Conservation (phyloP, 2,888 invertebrate genomes). For the Muscina levida region DNA sequence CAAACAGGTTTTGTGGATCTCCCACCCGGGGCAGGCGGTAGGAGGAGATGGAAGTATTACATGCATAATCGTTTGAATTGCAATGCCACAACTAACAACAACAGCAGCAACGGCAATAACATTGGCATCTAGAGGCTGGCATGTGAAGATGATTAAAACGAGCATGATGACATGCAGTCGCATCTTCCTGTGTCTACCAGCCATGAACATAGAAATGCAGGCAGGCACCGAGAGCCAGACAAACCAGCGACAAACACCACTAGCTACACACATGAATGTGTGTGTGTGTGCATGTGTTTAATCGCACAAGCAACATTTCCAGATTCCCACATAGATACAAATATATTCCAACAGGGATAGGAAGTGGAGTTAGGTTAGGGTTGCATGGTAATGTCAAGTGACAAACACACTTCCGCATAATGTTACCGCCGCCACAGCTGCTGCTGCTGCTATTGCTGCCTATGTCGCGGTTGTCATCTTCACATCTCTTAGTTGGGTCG, state of each 20-base stretch:
- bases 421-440: background rate
- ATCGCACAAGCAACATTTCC: no score
- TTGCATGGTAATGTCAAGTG: constrained; percentile 48
- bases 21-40: no score
- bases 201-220: background rate
- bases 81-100: constrained; percentile 29
- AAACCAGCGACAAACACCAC: background rate
- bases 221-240: background rate
- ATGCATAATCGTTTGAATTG: constrained; percentile 35
- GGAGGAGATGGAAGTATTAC: background rate
- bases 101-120: constrained; percentile 23
- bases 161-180: constrained; percentile 37
- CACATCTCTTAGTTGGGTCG: background rate
- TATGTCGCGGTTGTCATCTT: background rate
- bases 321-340: constrained; percentile 23
- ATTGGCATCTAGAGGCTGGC: constrained; percentile 14
- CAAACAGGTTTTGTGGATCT: constrained; percentile 53
- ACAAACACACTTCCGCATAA: constrained; percentile 58
- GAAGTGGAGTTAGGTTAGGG: constrained; percentile 29
- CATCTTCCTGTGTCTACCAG: constrained; percentile 61
- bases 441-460: constrained; percentile 5
- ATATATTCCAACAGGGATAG: constrained; percentile 4
- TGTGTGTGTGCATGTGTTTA: no score
- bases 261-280: no score
- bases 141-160: constrained; percentile 53